Evolutionary conservation across 37 sponge, comb jelly and placozoan genomes (phyloP).

Genomic region (Sycon ciliatum): DNA sequence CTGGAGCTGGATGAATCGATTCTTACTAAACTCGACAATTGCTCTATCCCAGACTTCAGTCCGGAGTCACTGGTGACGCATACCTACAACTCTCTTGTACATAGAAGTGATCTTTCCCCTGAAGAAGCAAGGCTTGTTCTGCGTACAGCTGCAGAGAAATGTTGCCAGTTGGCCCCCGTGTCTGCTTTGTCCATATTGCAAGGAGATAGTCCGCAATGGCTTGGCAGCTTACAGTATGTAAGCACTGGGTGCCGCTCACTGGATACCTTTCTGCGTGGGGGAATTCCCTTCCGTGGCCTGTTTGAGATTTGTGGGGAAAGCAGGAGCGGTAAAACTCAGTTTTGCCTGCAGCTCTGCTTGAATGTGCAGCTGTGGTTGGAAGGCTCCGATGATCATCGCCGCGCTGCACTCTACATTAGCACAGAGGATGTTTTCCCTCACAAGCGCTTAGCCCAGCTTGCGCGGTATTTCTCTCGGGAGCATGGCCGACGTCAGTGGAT

Average conservation of each 20-base stretch:
- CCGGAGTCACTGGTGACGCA: too few relatives aligned
- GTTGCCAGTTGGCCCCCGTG: neutral
- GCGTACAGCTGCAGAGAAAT: neutral
- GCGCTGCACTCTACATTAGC: slow-evolving; percentile 67
- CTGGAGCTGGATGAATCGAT: too few relatives aligned
- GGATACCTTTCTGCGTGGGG: slow-evolving; percentile 61
- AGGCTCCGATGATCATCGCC: too few relatives aligned
- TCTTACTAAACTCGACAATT: too few relatives aligned
- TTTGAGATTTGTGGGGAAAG: slow-evolving; percentile 79
- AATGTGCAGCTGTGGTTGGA: slow-evolving; percentile 77
- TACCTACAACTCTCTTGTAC: too few relatives aligned
- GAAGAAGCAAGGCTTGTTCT: too few relatives aligned
- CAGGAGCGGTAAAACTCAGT: slow-evolving; percentile 85
- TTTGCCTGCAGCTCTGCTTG: slow-evolving; percentile 81
- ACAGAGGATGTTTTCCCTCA: slow-evolving; percentile 85
- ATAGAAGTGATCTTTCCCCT: too few relatives aligned
- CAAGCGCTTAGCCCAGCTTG: slow-evolving; percentile 61
- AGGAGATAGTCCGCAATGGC: neutral
- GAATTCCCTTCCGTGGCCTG: slow-evolving; percentile 55
- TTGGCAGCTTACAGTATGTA: slow-evolving; percentile 33
- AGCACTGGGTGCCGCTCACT: slow-evolving; percentile 60
- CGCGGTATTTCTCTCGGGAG: slow-evolving; percentile 25
- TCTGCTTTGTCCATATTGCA: neutral
- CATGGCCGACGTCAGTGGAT: slow-evolving; percentile 17
- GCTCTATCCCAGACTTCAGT: too few relatives aligned